A percentile compares a stretch with the other conserved stretches of the same genome.
These are phyloP conservation scores for Leptinotarsa defecta DNA, from an alignment of 1,140 invertebrate species.

Conservation along the genomic window DNA sequence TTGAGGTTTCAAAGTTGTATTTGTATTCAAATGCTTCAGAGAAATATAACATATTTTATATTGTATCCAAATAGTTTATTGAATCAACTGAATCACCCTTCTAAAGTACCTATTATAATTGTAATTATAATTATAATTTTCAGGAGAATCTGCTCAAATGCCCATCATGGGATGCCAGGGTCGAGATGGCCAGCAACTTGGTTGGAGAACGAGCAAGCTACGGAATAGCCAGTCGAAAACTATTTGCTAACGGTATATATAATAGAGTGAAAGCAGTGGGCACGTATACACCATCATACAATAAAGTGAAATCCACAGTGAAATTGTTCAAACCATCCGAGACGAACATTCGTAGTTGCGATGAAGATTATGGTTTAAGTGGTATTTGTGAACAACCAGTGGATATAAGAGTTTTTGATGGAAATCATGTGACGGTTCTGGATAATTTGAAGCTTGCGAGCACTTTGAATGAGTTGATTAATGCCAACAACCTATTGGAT, in stretches of 20 bases:
- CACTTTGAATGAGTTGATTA: background rate
- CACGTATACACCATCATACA: slow-evolving; percentile 58
- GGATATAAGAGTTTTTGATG: slow-evolving; percentile 64
- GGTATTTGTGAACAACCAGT: slow-evolving; percentile 60
- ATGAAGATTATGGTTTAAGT: slow-evolving; percentile 69
- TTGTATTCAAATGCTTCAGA: no score
- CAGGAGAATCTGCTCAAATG: slow-evolving; percentile 31
- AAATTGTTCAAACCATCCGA: slow-evolving; percentile 67
- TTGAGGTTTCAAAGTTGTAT: no score
- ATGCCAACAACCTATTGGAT: no score
- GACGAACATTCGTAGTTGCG: slow-evolving; percentile 56
- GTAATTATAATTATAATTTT: no score
- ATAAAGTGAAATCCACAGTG: slow-evolving; percentile 63
- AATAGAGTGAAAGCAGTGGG: slow-evolving; percentile 63
- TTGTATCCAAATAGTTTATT: no score
- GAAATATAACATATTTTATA: no score
- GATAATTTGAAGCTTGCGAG: slow-evolving; percentile 62
- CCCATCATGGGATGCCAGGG: slow-evolving; percentile 26
- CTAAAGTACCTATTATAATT: background rate
- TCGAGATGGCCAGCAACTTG: slow-evolving; percentile 43
- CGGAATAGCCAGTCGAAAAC: slow-evolving; percentile 58
- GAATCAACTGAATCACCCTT: no score
- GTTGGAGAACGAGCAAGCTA: slow-evolving; percentile 56
- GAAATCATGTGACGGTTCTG: slow-evolving; percentile 73
- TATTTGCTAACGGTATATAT: slow-evolving; percentile 59